Percentiles rank a stretch among this genome's conserved stretches.
These are phyloP conservation scores for Nematostella vectensis DNA, from an alignment of 92 coral and sea anemone genomes.

Conservation along the genomic window DNA sequence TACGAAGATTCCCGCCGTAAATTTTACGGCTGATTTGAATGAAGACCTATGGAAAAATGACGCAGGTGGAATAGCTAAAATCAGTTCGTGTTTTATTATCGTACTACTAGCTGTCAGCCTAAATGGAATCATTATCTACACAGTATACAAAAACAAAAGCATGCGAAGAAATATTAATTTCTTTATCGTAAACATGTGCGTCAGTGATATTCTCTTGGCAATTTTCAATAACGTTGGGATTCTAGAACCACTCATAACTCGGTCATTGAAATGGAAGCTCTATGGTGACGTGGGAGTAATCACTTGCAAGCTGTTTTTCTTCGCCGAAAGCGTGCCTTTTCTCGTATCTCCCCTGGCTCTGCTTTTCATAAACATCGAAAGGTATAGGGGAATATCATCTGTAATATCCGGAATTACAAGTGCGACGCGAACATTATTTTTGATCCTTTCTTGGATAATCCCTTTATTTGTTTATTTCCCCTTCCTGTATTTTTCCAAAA, in stretches of 20 bases:
- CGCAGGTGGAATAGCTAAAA: no score
- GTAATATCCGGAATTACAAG: background rate
- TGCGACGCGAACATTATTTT: background rate
- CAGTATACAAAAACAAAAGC: constrained; percentile 3
- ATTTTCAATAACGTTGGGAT: constrained; percentile 2
- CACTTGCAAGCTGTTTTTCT: constrained; percentile 16
- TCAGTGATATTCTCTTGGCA: background rate
- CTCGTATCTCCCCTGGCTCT: constrained; percentile 16
- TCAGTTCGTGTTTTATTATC: background rate
- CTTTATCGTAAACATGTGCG: background rate
- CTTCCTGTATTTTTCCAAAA: background rate
- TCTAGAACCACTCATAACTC: constrained; percentile 13
- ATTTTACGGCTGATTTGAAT: no score
- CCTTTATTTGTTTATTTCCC: background rate
- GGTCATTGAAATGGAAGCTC: constrained; percentile 21
- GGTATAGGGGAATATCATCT: constrained; percentile 18
- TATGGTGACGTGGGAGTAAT: constrained; percentile 6
- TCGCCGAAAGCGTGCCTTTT: constrained; percentile 6
- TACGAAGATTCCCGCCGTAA: no score
- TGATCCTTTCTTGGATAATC: background rate
- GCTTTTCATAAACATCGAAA: constrained; percentile 19
- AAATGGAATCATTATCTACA: constrained; percentile 3
- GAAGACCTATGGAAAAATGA: no score
- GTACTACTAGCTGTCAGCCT: background rate
- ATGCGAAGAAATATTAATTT: background rate